Conservation (phyloP, 2,888 invertebrate genomes). For the Koerneria pararmatus region DNA sequence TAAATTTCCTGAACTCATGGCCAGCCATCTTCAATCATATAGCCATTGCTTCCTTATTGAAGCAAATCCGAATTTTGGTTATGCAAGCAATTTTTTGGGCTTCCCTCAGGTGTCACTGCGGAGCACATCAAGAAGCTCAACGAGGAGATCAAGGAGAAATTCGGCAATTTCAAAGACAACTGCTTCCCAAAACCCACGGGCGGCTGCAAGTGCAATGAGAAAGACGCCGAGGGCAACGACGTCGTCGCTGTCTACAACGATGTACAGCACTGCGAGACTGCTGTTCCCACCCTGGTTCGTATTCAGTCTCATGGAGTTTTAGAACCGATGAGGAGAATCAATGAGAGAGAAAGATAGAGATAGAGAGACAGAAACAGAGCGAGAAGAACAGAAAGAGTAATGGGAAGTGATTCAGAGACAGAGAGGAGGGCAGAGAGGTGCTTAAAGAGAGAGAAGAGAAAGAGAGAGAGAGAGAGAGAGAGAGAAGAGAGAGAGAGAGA, state of each 20-base stretch:
- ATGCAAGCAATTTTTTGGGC: neutral
- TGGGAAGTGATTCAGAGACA: too few relatives aligned
- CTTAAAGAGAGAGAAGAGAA: too few relatives aligned
- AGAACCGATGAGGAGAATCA: neutral
- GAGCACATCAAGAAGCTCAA: slow-evolving; percentile 53
- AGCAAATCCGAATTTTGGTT: neutral
- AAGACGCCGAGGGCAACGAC: slow-evolving; percentile 51
- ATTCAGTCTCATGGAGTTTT: neutral
- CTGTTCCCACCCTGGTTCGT: neutral
- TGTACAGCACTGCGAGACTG: slow-evolving; percentile 42
- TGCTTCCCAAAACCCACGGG: slow-evolving; percentile 52
- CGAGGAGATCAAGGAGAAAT: slow-evolving; percentile 53
- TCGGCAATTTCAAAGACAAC: slow-evolving; percentile 49
- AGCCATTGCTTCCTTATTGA: too few relatives aligned
- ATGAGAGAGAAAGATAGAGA: too few relatives aligned
- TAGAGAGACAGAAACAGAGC: too few relatives aligned
- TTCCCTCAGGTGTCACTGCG: slow-evolving; percentile 41
- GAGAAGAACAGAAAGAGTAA: too few relatives aligned
- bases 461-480: too few relatives aligned
- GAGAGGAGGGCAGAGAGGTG: too few relatives aligned
- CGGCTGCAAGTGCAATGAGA: slow-evolving; percentile 55
- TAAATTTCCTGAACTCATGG: too few relatives aligned
- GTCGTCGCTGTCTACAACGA: slow-evolving; percentile 45
- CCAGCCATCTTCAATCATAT: too few relatives aligned
- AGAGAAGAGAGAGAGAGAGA: too few relatives aligned